A percentile compares a stretch with the other conserved stretches of the same genome.
Conservation (phyloP, 2,113 vertebrate species). For the Solea senegalensis region DNA sequence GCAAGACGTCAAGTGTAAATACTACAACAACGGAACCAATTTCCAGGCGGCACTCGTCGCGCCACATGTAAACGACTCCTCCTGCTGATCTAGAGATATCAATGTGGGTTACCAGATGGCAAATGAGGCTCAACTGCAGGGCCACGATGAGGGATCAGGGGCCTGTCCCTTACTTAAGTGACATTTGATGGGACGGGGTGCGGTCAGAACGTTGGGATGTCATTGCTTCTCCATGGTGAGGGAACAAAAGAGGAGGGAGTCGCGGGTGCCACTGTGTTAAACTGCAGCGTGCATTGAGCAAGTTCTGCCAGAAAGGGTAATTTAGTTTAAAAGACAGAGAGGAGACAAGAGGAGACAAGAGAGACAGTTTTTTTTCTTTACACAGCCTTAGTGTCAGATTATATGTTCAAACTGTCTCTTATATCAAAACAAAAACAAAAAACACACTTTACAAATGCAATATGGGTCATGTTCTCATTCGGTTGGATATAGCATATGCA, state of each 20-base stretch:
- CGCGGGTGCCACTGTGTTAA: background rate
- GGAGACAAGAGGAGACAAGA: too few species aligned
- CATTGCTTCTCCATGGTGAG: conserved; percentile 35
- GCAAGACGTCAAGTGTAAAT: conserved; percentile 17
- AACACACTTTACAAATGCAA: too few species aligned
- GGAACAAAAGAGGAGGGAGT: background rate
- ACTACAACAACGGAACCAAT: conserved; percentile 23
- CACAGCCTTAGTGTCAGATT: too few species aligned
- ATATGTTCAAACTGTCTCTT: too few species aligned
- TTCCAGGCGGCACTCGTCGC: conserved; percentile 22
- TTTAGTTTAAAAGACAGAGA: background rate
- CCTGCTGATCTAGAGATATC: conserved; percentile 44
- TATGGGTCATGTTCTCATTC: too few species aligned
- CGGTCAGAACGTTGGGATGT: conserved; percentile 42
- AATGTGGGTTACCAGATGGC: conserved; percentile 60
- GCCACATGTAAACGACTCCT: conserved; percentile 41
- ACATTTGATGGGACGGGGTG: conserved; percentile 49
- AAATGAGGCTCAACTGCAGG: conserved; percentile 49
- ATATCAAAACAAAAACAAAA: too few species aligned
- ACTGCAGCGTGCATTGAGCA: background rate
- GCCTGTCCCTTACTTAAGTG: conserved; percentile 48
- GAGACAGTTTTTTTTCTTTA: too few species aligned
- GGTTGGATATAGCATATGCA: too few species aligned
- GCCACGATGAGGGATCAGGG: conserved; percentile 14
- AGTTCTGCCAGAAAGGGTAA: background rate